A percentile compares a stretch with the other conserved stretches of the same genome.
Evolutionary conservation across 1,140 invertebrate species (phyloP).

Genomic region (Globodera rostochiensis): DNA sequence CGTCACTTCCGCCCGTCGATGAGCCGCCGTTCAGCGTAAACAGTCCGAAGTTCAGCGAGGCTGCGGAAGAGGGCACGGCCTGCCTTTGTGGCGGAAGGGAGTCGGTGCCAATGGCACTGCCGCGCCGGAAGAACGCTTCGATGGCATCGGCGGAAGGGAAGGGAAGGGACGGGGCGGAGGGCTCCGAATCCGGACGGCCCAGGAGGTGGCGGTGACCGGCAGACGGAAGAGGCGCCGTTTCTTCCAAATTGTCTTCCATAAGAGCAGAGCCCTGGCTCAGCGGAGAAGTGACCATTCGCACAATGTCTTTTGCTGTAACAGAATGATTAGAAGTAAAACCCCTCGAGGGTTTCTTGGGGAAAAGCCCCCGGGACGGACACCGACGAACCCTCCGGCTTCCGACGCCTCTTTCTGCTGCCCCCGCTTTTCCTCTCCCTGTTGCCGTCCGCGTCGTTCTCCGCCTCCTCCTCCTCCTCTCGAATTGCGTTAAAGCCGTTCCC

Average conservation of each 20-base stretch:
- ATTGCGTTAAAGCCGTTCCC: neutral
- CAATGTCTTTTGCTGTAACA: conserved; percentile 35
- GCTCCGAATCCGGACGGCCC: neutral
- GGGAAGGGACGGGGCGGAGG: conserved; percentile 1
- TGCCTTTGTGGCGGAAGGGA: neutral
- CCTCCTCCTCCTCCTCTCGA: neutral
- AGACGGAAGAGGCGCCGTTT: neutral
- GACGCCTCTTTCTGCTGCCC: conserved; percentile 22
- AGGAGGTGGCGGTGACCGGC: neutral
- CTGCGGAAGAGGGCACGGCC: neutral
- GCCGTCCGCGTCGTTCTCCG: neutral
- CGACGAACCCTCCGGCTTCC: conserved; percentile 24
- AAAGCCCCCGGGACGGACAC: no score
- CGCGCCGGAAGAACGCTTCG: conserved; percentile 3
- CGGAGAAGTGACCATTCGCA: conserved; percentile 24
- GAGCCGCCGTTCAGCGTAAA: conserved; percentile 6
- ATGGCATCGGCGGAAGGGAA: conserved; percentile 1
- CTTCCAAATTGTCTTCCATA: neutral
- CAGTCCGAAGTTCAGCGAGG: neutral
- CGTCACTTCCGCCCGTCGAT: conserved; percentile 7
- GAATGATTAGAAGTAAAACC: neutral
- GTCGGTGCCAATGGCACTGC: neutral
- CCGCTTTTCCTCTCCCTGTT: neutral
- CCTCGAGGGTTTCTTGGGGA: neutral
- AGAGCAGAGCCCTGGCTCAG: neutral